These are phyloP conservation scores for Aleiodes leptofemur DNA, from an alignment of 2,888 invertebrate genomes.

Conservation along the genomic window DNA sequence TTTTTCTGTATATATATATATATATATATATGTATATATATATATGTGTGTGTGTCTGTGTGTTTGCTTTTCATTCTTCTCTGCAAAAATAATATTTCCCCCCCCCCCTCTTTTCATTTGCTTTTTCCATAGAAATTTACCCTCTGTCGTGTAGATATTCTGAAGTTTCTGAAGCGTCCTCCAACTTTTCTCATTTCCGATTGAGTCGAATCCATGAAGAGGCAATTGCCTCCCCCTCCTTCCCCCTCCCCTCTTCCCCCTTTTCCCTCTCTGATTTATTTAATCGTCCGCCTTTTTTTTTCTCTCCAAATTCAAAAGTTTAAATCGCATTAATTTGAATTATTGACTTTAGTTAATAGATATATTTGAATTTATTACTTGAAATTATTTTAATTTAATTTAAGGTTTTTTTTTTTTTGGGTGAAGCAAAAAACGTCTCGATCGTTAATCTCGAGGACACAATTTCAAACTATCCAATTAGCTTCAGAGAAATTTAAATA, in stretches of 20 bases:
- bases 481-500: constrained; percentile 64
- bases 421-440: constrained; percentile 44
- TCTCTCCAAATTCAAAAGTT: constrained; percentile 12
- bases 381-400: not conserved
- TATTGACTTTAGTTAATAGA: not conserved
- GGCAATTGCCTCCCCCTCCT: constrained; percentile 37
- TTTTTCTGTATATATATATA: too few species aligned
- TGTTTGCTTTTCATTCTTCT: too few species aligned
- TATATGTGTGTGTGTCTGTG: too few species aligned
- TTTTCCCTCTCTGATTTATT: constrained; percentile 3
- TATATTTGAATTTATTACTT: constrained; percentile 19
- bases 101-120: constrained; percentile 16
- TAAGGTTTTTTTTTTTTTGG: not conserved
- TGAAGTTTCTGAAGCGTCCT: constrained; percentile 55
- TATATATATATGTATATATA: too few species aligned
- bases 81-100: not conserved
- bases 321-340: not conserved
- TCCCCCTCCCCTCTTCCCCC: not conserved
- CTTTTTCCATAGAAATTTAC: too few species aligned
- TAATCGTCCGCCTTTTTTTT: not conserved
- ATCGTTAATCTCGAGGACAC: constrained; percentile 55
- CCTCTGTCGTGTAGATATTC: constrained; percentile 23
- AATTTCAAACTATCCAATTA: constrained; percentile 66
- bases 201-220: constrained; percentile 60
- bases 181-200: constrained; percentile 70